phyloP scores from a whole-genome alignment of 1,140 invertebrate genomes.

The Drosophila pallidifrons region DNA sequence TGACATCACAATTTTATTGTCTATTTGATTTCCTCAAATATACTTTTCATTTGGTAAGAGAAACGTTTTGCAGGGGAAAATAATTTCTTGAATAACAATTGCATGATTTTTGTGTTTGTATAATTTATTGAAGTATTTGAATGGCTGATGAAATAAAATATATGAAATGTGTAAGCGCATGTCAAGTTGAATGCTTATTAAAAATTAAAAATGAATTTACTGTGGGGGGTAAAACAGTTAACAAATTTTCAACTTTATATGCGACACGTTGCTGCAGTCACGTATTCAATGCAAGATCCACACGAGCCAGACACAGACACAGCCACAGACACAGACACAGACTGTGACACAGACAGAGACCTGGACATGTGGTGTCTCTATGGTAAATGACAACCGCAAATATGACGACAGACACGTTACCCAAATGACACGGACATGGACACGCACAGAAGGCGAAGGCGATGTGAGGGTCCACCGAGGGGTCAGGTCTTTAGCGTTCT shows the following conservation, averaged over 20 bases:
- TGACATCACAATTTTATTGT: too few species aligned
- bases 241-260: constrained; percentile 37
- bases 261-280: constrained; percentile 43
- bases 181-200: constrained; percentile 37
- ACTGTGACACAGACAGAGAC: neutral
- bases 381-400: constrained; percentile 29
- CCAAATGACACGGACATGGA: constrained; percentile 55
- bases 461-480: neutral
- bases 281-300: constrained; percentile 26
- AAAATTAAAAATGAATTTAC: constrained; percentile 49
- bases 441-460: constrained; percentile 5
- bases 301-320: neutral
- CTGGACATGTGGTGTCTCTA: constrained; percentile 9
- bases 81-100: neutral
- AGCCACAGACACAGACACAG: too few species aligned
- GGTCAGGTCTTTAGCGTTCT: constrained; percentile 1
- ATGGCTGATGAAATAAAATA: constrained; percentile 36
- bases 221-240: constrained; percentile 11
- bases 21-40: neutral
- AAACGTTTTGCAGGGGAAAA: neutral
- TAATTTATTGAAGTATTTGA: constrained; percentile 8
- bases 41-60: neutral
- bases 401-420: constrained; percentile 55
- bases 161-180: constrained; percentile 25
- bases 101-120: neutral